Conservation (phyloP, 1,140 invertebrate genomes). For the Bicyclus anynana region DNA sequence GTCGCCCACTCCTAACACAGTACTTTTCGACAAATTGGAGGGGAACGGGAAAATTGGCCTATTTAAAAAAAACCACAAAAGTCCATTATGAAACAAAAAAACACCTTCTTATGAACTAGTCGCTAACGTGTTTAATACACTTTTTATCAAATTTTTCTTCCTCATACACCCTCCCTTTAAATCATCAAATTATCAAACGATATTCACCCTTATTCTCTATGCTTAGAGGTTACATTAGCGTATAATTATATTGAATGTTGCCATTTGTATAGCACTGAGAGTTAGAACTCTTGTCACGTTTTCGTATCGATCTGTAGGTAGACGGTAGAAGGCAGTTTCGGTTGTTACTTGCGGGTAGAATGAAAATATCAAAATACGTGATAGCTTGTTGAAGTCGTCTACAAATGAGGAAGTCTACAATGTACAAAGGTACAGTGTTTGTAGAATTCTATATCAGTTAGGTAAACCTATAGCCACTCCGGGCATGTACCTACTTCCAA, state of each 20-base stretch:
- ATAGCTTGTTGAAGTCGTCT: too few species aligned
- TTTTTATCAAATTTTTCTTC: constrained; percentile 13
- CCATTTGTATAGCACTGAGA: background rate
- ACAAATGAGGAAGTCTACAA: too few species aligned
- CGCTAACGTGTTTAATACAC: constrained; percentile 11
- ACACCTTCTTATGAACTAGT: constrained; percentile 6
- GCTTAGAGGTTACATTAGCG: background rate
- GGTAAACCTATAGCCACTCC: too few species aligned
- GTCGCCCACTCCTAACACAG: too few species aligned
- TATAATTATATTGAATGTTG: background rate
- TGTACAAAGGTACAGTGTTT: too few species aligned
- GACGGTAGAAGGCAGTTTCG: constrained; percentile 15
- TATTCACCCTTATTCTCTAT: background rate
- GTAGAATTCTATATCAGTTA: too few species aligned
- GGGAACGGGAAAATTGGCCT: too few species aligned
- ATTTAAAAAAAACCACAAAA: background rate
- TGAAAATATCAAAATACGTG: too few species aligned
- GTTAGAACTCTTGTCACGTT: constrained; percentile 30
- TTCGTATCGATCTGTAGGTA: constrained; percentile 23
- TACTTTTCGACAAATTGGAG: too few species aligned
- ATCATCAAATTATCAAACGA: background rate
- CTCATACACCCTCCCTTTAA: background rate
- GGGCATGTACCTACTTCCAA: too few species aligned
- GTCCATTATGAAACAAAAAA: constrained; percentile 1
- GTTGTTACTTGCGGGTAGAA: constrained; percentile 6